Base-by-base conservation (phyloP, 1,140 invertebrate genomes). In the Drosophila baimaii region DNA sequence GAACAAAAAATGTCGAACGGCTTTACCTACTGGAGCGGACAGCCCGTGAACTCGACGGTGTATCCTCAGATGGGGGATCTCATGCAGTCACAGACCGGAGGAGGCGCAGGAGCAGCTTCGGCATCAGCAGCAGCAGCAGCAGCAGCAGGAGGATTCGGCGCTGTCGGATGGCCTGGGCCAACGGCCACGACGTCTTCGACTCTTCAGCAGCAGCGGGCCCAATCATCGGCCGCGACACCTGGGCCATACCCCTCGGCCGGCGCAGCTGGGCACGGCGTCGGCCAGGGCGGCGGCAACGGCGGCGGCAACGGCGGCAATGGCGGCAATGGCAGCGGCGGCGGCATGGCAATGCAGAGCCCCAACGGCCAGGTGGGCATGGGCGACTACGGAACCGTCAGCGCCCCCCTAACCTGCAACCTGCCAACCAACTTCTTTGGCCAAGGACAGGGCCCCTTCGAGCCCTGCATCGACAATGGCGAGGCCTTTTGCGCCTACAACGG, bases 1-100 rank as follows among this genome's bases (percentile, higher is more conserved):
- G 27, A 25, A 23, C 41, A 12, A n/a, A 43, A 59, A 10, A 76
- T 76, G 73, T 58, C 49, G 43, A 75, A 75, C 54, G 17, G 35
- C 0, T 75, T 43, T 39, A 46, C 72, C 15, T 77, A 68, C 72
- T 77, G 72, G 74, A 77, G 77, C 35, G 73, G 73, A 17, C 71
- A 76, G 21, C 61, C 73, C 3, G 21, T 76, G 23, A 76, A 75
- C 39, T 52, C 52, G 5, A 21, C 52, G 12, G 46, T 75, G 1
- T 76, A 66, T 27, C 73, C 73, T 1, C 71, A 75, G 35, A 75
- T 75, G 71, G 73, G 73, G 0, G 54, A 76, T 19, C 31, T 56
- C 15, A 44, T 44, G 70, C 69, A 64, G 35, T n/a, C 66, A 4
- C 52, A 29, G n/a, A 7, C 41, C 1, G 39, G 27, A 10, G 39